Base-by-base conservation (phyloP, 2,888 invertebrate genomes). In the Chorisops tibialis region DNA sequence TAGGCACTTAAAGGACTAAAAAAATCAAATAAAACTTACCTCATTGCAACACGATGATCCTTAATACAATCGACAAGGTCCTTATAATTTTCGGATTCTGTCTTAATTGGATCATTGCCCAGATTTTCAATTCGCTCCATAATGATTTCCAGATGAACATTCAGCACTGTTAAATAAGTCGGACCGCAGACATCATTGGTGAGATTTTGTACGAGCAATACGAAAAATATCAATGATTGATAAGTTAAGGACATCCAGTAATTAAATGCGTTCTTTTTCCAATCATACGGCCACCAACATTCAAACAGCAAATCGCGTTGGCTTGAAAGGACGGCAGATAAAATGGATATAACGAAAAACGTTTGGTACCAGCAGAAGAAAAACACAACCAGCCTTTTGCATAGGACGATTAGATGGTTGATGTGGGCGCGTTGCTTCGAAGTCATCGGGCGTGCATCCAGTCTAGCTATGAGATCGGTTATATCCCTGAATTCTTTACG, bases 281-380 rank as follows among this genome's bases (percentile, higher is more conserved):
- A 56, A 18, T 56, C 45, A 18, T 43, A 56, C 3, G 56, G 56
- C 16, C 22, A 45, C 56, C 56, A 56, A 45, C 43, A 43, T 18
- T 56, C 56, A 19, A 21, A 56, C 6, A 43, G 30, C 14, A 56
- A 16, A 12, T 24, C 14, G 12, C 43, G 2, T 30, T 18, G 22
- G 1, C 43, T 43, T 3, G 56, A 56, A 18, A 56, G 43, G 12
- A 56, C 16, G 11, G 43, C 56, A 16, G 56, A 14, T 18, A 45
- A 16, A 5, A 56, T 18, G 35, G 43, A 43, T 11, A 56, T 43
- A 9, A 2, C 43, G n/a, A n/a, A n/a, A n/a, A n/a, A n/a, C n/a
- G n/a, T n/a, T 45, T 43, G 43, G 18, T 56, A 56, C 19, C 22
- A 45, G 30, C 43, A 11, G 45, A 56, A 30, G 6, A 24, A 30